Conservation (phyloP, 2,888 invertebrate species). For the Sussaba pulchella region DNA sequence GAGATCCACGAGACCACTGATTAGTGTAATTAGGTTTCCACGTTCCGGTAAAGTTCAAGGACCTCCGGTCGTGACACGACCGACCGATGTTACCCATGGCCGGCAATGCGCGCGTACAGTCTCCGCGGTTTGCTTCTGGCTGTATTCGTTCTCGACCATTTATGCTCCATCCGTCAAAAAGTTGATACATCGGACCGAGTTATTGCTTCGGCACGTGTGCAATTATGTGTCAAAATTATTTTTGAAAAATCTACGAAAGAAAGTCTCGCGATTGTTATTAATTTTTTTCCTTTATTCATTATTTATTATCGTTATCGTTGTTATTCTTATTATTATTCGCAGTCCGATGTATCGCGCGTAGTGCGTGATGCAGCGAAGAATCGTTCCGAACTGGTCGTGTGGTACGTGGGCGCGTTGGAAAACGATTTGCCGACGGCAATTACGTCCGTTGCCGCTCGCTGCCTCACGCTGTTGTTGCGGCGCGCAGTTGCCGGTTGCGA, state of each 20-base stretch:
- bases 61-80: constrained; percentile 61
- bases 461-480: constrained; percentile 15
- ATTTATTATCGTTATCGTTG: background rate
- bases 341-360: constrained; percentile 8
- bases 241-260: no score
- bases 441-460: constrained; percentile 41
- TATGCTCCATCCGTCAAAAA: constrained; percentile 27
- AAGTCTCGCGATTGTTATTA: no score
- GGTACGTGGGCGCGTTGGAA: constrained; percentile 59
- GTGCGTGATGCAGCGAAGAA: constrained; percentile 3
- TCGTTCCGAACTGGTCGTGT: constrained; percentile 25
- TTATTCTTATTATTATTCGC: background rate
- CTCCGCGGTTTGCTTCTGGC: constrained; percentile 21
- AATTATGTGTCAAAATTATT: constrained; percentile 25
- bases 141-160: background rate
- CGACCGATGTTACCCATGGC: background rate
- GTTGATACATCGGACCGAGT: constrained; percentile 31
- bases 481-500: constrained; percentile 12
- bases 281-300: no score
- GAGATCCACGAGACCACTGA: constrained; percentile 53
- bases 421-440: constrained; percentile 66
- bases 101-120: background rate
- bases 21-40: constrained; percentile 69
- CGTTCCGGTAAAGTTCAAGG: constrained; percentile 68
- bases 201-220: constrained; percentile 19